These are phyloP conservation scores for Philopedon plagiatum DNA, from an alignment of 2,888 invertebrate genomes.

Conservation along the genomic window DNA sequence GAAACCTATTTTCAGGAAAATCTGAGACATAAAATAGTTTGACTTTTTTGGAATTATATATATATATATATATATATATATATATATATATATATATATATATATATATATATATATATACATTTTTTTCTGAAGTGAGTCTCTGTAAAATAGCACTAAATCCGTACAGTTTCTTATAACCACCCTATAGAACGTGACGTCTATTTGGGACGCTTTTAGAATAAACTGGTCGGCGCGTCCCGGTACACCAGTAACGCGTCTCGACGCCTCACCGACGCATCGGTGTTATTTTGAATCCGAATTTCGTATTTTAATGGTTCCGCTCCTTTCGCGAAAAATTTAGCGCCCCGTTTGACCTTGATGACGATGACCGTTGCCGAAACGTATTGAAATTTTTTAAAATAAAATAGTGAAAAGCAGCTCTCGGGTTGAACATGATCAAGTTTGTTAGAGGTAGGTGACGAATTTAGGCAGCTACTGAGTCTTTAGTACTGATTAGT, in stretches of 20 bases:
- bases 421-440: constrained; percentile 37
- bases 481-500: too few species aligned
- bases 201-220: constrained; percentile 39
- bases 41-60: too few species aligned
- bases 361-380: constrained; percentile 27
- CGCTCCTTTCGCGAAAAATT: constrained; percentile 34
- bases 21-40: too few species aligned
- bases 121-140: too few species aligned
- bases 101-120: too few species aligned
- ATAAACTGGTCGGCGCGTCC: constrained; percentile 32
- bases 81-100: too few species aligned
- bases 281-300: constrained; percentile 38
- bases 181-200: constrained; percentile 28
- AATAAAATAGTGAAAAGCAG: too few species aligned
- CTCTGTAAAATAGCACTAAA: too few species aligned
- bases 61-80: too few species aligned
- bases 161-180: constrained; percentile 3
- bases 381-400: too few species aligned
- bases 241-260: constrained; percentile 48
- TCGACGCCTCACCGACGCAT: constrained; percentile 43
- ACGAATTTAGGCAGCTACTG: neutral
- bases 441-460: constrained; percentile 47
- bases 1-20: too few species aligned
- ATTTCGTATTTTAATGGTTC: constrained; percentile 30
- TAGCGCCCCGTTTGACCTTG: constrained; percentile 38